These are phyloP conservation scores for Pituophis catenifer DNA, from an alignment of 2,113 vertebrate genomes.

Conservation along the genomic window DNA sequence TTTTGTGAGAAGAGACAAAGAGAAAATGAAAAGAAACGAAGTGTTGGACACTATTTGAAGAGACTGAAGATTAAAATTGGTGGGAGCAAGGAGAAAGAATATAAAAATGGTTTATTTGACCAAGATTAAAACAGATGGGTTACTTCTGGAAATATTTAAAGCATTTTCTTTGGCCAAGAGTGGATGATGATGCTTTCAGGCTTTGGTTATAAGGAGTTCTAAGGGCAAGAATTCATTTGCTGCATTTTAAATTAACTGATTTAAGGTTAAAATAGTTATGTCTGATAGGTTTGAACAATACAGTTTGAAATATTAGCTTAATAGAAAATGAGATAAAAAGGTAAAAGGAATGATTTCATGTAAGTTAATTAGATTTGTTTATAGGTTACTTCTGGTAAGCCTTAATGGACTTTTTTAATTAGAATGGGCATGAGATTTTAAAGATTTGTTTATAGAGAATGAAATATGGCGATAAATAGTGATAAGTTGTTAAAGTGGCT, in stretches of 20 bases:
- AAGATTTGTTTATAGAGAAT: background rate
- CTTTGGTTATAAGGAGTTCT: background rate
- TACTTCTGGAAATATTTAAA: background rate
- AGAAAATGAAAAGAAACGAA: background rate
- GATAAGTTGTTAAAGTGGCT: background rate
- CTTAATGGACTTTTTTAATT: background rate
- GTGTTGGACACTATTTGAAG: background rate
- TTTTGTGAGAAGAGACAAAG: background rate
- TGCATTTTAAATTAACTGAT: background rate
- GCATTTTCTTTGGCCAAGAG: background rate
- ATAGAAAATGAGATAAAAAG: background rate
- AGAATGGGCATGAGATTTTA: background rate
- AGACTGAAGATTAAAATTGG: background rate
- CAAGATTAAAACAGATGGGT: background rate
- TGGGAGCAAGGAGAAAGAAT: background rate
- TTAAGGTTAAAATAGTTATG: background rate
- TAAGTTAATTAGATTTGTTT: background rate
- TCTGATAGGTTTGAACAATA: background rate
- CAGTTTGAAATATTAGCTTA: background rate
- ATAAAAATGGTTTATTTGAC: background rate
- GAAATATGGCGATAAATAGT: background rate
- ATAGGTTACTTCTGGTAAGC: background rate
- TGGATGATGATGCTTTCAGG: background rate
- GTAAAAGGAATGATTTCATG: background rate
- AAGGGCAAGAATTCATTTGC: background rate